Evolutionary conservation across 2,888 invertebrate genomes (phyloP).

Genomic region (Acleris laterana): DNA sequence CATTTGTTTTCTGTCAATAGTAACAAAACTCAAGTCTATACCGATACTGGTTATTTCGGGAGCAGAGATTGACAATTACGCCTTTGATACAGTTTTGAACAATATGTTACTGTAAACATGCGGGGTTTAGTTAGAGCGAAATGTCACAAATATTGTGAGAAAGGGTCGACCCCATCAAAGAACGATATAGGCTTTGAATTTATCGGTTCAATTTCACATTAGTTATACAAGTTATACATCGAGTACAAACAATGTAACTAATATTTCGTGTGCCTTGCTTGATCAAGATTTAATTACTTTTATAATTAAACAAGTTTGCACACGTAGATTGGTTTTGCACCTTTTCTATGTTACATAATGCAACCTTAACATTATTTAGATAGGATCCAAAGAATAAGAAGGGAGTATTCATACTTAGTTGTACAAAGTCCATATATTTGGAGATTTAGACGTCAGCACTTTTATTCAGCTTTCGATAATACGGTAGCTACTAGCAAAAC

Average conservation of each 20-base stretch:
- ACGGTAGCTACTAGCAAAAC: background rate
- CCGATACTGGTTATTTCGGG: slow-evolving; percentile 16
- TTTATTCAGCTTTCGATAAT: too few species aligned
- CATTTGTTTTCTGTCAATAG: slow-evolving; percentile 36
- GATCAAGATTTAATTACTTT: background rate
- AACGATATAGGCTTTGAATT: slow-evolving; percentile 14
- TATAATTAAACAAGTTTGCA: too few species aligned
- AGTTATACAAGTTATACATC: background rate
- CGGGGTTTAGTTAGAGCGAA: slow-evolving; percentile 15
- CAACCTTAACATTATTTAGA: too few species aligned
- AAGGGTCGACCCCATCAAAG: slow-evolving; percentile 27
- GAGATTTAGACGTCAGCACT: too few species aligned
- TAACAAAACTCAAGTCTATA: slow-evolving; percentile 33
- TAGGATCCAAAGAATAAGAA: too few species aligned
- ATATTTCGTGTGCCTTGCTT: background rate
- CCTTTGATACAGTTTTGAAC: slow-evolving; percentile 25
- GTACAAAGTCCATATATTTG: too few species aligned
- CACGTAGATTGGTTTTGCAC: too few species aligned
- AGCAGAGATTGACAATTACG: slow-evolving; percentile 26
- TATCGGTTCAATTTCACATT: slow-evolving; percentile 7
- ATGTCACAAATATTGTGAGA: slow-evolving; percentile 20
- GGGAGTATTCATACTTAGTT: too few species aligned
- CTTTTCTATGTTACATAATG: too few species aligned
- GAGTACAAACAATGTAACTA: background rate
- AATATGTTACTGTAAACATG: slow-evolving; percentile 30